Evolutionary conservation across 2,797 vertebrate genomes (phyloP).

Genomic region (Alca torda): DNA sequence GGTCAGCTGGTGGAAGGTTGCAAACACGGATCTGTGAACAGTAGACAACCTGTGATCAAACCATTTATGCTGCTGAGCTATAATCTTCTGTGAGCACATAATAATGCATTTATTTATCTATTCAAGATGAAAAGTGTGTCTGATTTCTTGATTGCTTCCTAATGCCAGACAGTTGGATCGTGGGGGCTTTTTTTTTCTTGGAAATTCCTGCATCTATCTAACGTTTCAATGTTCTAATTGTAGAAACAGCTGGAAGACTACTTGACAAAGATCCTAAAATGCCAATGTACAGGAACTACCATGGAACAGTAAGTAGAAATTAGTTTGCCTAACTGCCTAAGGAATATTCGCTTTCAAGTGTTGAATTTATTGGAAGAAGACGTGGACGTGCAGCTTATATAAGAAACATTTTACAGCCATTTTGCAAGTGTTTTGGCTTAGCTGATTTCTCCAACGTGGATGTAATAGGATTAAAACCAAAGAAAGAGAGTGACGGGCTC

Average conservation of each 20-base stretch:
- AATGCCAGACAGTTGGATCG: neutral
- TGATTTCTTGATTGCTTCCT: neutral
- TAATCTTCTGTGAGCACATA: neutral
- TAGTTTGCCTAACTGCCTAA: neutral
- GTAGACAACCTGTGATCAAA: neutral
- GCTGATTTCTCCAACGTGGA: neutral
- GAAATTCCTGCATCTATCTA: neutral
- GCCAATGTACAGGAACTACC: conserved; percentile 92
- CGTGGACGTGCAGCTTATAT: neutral
- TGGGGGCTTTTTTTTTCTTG: neutral
- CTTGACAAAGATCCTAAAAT: conserved; percentile 91
- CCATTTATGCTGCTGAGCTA: neutral
- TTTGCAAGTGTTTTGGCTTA: neutral
- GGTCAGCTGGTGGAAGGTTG: neutral
- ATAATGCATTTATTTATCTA: neutral
- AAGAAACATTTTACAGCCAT: neutral
- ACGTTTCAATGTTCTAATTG: conserved; percentile 67
- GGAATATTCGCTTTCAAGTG: neutral
- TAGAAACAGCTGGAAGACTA: conserved; percentile 98
- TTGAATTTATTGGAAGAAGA: neutral
- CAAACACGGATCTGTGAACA: neutral
- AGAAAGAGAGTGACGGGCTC: neutral
- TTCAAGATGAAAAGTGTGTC: neutral
- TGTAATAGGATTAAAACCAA: neutral
- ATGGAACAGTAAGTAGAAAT: conserved; percentile 87